phyloP scores from a whole-genome alignment of 2,113 vertebrate species.

The Dipodomys ordii region DNA sequence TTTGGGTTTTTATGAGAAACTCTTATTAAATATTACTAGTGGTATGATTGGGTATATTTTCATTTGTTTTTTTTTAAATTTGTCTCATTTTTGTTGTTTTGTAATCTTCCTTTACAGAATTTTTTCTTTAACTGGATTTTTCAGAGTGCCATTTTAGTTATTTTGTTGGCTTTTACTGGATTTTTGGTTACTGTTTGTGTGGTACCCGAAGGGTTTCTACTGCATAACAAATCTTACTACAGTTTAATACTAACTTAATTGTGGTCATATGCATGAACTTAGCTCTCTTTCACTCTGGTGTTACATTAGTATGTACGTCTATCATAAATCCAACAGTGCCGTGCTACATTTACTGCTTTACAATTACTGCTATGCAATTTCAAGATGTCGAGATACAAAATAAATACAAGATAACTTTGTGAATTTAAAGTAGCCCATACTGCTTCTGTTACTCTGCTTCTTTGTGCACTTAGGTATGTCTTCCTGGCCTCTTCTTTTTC shows the following conservation, averaged over 20 bases:
- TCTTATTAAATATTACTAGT: not conserved
- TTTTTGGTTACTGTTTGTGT: not conserved
- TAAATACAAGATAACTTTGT: not conserved
- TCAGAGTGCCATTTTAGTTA: not conserved
- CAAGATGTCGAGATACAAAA: not conserved
- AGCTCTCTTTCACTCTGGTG: not conserved
- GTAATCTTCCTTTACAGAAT: not conserved
- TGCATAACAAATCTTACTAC: not conserved
- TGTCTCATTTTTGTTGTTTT: not conserved
- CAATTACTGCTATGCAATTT: not conserved
- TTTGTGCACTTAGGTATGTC: not conserved
- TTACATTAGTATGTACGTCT: not conserved
- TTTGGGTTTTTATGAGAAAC: conserved; percentile 4
- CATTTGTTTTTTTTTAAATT: not conserved
- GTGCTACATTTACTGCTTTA: not conserved
- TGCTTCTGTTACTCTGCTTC: not conserved
- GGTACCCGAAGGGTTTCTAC: not conserved
- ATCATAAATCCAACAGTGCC: not conserved
- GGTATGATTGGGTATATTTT: conserved; percentile 3
- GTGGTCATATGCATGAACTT: not conserved
- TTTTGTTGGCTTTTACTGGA: not conserved
- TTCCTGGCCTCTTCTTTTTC: not conserved
- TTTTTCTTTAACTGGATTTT: not conserved
- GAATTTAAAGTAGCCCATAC: not conserved
- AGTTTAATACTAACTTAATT: not conserved